phyloP scores from a whole-genome alignment of 2,113 vertebrate genomes.

The Cryptomyrus ogoouensis region DNA sequence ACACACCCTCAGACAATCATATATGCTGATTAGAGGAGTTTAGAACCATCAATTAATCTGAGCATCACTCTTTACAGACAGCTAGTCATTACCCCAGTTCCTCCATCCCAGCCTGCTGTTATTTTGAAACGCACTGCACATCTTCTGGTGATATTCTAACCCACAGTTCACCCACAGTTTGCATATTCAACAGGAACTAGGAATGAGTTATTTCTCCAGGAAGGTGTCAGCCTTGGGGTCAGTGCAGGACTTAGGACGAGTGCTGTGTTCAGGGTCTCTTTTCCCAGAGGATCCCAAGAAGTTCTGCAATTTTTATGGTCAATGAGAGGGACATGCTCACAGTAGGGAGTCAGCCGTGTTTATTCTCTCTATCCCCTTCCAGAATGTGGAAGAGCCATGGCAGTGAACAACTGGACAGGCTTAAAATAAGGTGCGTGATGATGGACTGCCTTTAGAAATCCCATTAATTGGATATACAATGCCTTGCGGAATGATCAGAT shows the following conservation, averaged over 20 bases:
- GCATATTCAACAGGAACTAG: background rate
- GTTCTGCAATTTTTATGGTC: background rate
- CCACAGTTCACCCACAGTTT: background rate
- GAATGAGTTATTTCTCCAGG: background rate
- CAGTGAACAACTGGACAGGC: background rate
- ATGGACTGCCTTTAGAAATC: background rate
- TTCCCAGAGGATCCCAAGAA: background rate
- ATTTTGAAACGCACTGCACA: background rate
- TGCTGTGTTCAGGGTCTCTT: background rate
- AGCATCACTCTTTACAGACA: background rate
- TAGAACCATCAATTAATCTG: background rate
- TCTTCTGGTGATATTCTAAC: background rate
- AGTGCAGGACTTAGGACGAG: background rate
- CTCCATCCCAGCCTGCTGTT: background rate
- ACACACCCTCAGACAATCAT: background rate
- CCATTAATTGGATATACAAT: background rate
- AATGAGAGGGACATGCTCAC: background rate
- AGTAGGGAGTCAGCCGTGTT: background rate
- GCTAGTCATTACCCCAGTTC: background rate
- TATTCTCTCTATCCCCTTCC: background rate
- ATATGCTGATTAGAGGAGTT: background rate
- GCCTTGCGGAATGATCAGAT: background rate
- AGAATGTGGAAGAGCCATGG: background rate
- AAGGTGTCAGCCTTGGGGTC: background rate
- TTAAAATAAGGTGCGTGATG: background rate